These are phyloP conservation scores for Apodemia duryi DNA, from an alignment of 2,888 invertebrate genomes.

Conservation along the genomic window DNA sequence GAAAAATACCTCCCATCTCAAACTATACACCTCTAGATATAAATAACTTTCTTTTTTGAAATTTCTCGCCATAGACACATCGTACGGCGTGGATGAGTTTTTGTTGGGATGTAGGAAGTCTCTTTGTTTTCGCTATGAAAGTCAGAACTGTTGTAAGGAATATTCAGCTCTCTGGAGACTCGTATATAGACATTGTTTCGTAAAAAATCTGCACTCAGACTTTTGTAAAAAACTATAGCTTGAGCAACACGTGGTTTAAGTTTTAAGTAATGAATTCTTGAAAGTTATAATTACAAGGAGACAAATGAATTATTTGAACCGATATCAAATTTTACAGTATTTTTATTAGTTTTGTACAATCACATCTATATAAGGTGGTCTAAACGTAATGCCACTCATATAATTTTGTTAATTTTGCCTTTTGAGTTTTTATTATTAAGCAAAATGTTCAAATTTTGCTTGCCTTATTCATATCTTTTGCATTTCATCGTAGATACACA, in stretches of 20 bases:
- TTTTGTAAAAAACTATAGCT: constrained; percentile 47
- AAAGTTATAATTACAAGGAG: not conserved
- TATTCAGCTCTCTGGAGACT: constrained; percentile 52
- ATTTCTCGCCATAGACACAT: constrained; percentile 77
- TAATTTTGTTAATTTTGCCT: too few relatives aligned
- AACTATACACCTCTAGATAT: constrained; percentile 49
- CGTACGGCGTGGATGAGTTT: constrained; percentile 77
- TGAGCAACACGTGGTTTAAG: constrained; percentile 62
- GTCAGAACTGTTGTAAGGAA: constrained; percentile 74
- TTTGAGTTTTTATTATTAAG: too few relatives aligned
- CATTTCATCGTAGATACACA: too few relatives aligned
- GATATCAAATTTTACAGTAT: not conserved
- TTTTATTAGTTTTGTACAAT: constrained; percentile 40
- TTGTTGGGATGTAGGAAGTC: constrained; percentile 73
- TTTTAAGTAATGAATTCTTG: constrained; percentile 64
- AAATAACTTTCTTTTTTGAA: constrained; percentile 65
- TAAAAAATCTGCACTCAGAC: constrained; percentile 63
- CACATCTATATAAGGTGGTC: too few relatives aligned
- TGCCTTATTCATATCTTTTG: too few relatives aligned
- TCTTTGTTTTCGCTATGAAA: constrained; percentile 73
- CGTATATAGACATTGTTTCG: constrained; percentile 64
- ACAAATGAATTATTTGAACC: not conserved
- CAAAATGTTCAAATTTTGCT: too few relatives aligned
- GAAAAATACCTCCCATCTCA: constrained; percentile 65
- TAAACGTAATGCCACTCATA: too few relatives aligned